phyloP scores from a whole-genome alignment of 2,888 invertebrate genomes.

The Andrena haemorrhoa region DNA sequence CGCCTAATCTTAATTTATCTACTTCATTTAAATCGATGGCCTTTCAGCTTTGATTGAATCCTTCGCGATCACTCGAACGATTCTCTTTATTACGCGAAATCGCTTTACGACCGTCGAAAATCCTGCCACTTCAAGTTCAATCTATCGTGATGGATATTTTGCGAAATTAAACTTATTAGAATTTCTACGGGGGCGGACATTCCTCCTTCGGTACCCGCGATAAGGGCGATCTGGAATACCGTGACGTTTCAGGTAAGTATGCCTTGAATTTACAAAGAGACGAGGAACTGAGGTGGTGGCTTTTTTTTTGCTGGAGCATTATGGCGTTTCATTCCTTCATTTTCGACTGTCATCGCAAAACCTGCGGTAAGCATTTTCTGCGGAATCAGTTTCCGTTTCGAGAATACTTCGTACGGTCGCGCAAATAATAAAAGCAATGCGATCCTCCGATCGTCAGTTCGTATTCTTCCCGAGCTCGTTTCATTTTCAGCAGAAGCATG shows the following conservation, averaged over 20 bases:
- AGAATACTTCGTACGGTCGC: not conserved
- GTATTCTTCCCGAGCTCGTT: not conserved
- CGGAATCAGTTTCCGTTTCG: not conserved
- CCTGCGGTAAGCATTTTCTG: too few relatives aligned
- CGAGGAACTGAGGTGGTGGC: too few relatives aligned
- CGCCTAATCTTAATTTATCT: constrained; percentile 55
- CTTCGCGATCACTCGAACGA: constrained; percentile 23
- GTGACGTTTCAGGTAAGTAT: too few relatives aligned
- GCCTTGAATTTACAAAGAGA: too few relatives aligned
- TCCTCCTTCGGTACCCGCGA: too few relatives aligned
- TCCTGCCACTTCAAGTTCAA: constrained; percentile 2
- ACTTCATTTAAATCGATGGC: constrained; percentile 58
- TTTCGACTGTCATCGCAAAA: too few relatives aligned
- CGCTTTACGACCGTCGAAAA: constrained; percentile 14
- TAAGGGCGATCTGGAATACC: not conserved
- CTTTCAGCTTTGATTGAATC: constrained; percentile 57
- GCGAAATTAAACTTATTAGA: constrained; percentile 31
- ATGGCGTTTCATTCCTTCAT: not conserved
- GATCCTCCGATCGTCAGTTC: not conserved
- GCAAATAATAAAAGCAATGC: constrained; percentile 6
- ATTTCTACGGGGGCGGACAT: not conserved
- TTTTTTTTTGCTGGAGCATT: too few relatives aligned
- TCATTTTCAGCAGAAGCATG: constrained; percentile 38
- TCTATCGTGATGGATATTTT: constrained; percentile 29
- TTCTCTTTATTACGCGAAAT: constrained; percentile 27